phyloP scores from a whole-genome alignment of 1,140 invertebrate genomes.

The Temnothorax nylanderi region DNA sequence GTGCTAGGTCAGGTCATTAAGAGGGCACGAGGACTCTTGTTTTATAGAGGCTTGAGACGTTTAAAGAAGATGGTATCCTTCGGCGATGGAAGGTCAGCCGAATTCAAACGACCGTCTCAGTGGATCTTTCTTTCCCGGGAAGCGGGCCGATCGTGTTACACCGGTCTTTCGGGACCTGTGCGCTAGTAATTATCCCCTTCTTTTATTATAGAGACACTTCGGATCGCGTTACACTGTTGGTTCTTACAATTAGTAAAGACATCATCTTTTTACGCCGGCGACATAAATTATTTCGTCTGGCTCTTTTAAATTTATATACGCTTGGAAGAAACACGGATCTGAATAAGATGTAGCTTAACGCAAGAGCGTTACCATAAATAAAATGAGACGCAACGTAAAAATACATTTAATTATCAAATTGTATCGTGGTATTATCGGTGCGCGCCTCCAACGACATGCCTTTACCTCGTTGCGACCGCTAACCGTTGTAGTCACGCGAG shows the following conservation, averaged over 20 bases:
- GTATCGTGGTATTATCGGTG: constrained; percentile 40
- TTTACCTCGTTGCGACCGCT: constrained; percentile 34
- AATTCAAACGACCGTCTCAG: constrained; percentile 71
- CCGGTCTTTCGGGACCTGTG: constrained; percentile 64
- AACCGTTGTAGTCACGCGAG: constrained; percentile 49
- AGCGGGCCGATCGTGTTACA: constrained; percentile 72
- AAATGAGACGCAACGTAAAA: constrained; percentile 3
- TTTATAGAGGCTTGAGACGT: constrained; percentile 66
- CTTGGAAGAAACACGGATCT: background rate
- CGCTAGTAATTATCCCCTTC: constrained; percentile 71
- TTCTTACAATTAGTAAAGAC: constrained; percentile 71
- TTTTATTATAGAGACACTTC: constrained; percentile 63
- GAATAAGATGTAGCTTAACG: background rate
- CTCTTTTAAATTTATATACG: constrained; percentile 3
- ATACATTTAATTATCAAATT: constrained; percentile 59
- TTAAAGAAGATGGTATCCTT: constrained; percentile 76
- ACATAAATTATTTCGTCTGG: constrained; percentile 30
- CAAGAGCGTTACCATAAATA: background rate
- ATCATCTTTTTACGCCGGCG: constrained; percentile 60
- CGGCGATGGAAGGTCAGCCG: constrained; percentile 68
- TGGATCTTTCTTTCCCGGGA: constrained; percentile 67
- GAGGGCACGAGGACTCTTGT: constrained; percentile 70
- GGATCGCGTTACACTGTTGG: constrained; percentile 71
- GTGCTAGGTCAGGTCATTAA: constrained; percentile 71
- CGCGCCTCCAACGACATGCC: constrained; percentile 29